Percentiles rank a stretch among this genome's conserved stretches.
Evolutionary conservation across 2,888 invertebrate genomes (phyloP).

Genomic region (Micoletzkya japonica): DNA sequence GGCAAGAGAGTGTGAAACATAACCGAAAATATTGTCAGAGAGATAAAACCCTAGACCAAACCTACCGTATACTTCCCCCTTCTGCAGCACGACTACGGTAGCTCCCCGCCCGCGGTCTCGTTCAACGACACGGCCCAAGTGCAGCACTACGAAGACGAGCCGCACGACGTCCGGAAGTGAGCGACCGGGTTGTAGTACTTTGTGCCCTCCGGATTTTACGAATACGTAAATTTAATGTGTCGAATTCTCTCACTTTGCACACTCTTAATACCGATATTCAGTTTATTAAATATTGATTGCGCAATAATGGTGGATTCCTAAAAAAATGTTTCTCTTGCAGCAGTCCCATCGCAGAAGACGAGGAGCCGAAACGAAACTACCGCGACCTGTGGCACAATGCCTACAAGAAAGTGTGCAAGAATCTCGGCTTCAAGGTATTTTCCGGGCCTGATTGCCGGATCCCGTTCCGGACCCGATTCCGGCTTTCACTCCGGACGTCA

Average conservation of each 20-base stretch:
- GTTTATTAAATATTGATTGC: too few species aligned
- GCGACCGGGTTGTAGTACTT: too few species aligned
- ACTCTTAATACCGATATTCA: too few species aligned
- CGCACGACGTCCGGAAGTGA: conserved; percentile 9
- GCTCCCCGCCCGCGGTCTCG: neutral
- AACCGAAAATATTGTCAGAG: neutral
- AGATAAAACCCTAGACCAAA: neutral
- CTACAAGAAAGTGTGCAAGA: conserved; percentile 56
- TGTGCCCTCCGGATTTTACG: too few species aligned
- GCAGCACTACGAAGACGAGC: neutral
- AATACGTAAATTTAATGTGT: too few species aligned
- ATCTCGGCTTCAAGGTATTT: conserved; percentile 56
- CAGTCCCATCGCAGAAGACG: conserved; percentile 31
- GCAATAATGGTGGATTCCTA: too few species aligned
- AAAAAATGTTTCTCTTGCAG: too few species aligned
- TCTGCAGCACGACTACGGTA: neutral
- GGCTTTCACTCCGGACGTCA: too few species aligned
- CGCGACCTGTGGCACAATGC: conserved; percentile 57
- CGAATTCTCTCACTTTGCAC: too few species aligned
- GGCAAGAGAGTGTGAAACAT: neutral
- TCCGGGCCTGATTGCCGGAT: too few species aligned
- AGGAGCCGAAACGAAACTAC: conserved; percentile 37
- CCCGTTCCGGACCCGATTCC: too few species aligned
- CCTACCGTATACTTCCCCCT: neutral
- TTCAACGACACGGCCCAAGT: conserved; percentile 4